Evolutionary conservation across 2,797 vertebrate genomes (phyloP), one percentile per base, ranked within the genome.

Genomic region (Buphagus erythrorhynchus): DNA sequence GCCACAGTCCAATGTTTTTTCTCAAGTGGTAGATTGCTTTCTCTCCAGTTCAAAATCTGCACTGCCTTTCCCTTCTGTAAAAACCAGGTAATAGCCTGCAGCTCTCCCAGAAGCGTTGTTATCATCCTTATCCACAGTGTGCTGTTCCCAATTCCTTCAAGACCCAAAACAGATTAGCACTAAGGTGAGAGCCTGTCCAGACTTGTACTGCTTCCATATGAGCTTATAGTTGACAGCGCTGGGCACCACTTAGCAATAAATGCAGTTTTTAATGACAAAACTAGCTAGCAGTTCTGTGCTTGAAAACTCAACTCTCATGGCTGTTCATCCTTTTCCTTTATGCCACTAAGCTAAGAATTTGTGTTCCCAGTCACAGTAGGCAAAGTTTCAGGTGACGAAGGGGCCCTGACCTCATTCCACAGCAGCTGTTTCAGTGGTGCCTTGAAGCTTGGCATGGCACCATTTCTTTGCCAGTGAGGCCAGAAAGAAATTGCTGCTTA

Each of bases 51-150:
- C 90, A 93, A 88, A 96, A 85, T 86, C 57, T 96, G 80, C 90
- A 79, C 95, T 96, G 88, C 96, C 93, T 96, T 91, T 97, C 88
- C 95, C 94, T 95, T 76, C 93, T 95, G 94, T 95, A 97, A 96
- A 97, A 95, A 88, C 93, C 83, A 95, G 95, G 92, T 94, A 91
- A 85, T 92, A 94, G 86, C 67, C 92, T 92, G 83, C 95, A 94
- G 46, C 92, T 96, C 77, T 97, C 80, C 77, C 88, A 86, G 93
- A 90, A 86, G 83, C 29, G 1, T 90, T 96, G 93, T 76, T 90
- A 73, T 31, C 92, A 95, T 84, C 94, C 88, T 93, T 96, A 92
- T 95, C 92, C 94, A 88, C 95, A 94, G 93, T 93, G 88, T 93
- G 94, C 95, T 89, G 93, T 95, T 94, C 71, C 71, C 42, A 95